phyloP scores from a whole-genome alignment of 2,113 vertebrate species.

The Syngnathus floridae region DNA sequence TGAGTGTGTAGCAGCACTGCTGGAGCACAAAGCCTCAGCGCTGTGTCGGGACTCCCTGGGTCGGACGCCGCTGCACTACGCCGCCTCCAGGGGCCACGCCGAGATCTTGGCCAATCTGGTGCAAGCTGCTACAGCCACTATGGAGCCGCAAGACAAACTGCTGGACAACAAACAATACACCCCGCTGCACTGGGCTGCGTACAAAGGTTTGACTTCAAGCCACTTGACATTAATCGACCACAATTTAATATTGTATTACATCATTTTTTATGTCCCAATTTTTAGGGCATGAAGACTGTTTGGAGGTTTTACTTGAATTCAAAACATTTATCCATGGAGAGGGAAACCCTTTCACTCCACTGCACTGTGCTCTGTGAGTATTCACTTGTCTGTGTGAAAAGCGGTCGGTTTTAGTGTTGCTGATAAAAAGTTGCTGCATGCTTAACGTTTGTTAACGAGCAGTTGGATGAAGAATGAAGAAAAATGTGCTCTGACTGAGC shows the following conservation, averaged over 20 bases:
- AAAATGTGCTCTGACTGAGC: too few species aligned
- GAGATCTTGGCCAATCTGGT: slow-evolving; percentile 80
- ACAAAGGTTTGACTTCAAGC: slow-evolving; percentile 76
- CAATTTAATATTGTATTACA: neutral
- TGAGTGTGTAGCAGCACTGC: slow-evolving; percentile 84
- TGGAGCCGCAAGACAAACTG: slow-evolving; percentile 82
- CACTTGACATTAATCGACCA: neutral
- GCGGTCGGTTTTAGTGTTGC: neutral
- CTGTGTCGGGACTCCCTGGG: slow-evolving; percentile 89
- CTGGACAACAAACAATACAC: slow-evolving; percentile 92
- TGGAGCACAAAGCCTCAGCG: slow-evolving; percentile 88
- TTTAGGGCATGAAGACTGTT: slow-evolving; percentile 95
- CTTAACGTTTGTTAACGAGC: too few species aligned
- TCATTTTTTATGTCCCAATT: slow-evolving; percentile 22
- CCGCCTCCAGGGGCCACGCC: slow-evolving; percentile 84
- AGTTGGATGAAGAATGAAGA: too few species aligned
- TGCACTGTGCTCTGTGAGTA: slow-evolving; percentile 99
- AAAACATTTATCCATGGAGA: slow-evolving; percentile 89
- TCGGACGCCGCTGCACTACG: slow-evolving; percentile 88
- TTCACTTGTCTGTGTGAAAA: neutral
- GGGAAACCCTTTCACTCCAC: slow-evolving; percentile 94
- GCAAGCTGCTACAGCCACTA: slow-evolving; percentile 77
- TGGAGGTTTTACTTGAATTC: slow-evolving; percentile 99
- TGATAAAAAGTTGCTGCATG: too few species aligned
- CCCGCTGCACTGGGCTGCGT: slow-evolving; percentile 95